Evolutionary conservation across 2,888 invertebrate species (phyloP), one percentile per base, ranked within the genome.

Genomic region (Hypolimnas misippus): DNA sequence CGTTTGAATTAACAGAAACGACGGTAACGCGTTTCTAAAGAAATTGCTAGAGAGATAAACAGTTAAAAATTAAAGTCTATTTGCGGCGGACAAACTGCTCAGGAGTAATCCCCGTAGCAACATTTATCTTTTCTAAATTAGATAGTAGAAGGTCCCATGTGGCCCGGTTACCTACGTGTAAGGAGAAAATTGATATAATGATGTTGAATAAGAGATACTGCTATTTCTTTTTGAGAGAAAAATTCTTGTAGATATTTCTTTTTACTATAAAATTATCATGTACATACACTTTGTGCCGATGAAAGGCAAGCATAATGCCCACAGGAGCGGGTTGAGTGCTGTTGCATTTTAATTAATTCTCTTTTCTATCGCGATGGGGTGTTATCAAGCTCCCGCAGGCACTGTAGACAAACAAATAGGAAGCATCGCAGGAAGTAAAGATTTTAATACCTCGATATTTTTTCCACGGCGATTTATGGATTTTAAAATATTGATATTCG

Each of bases 261-360:
- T 64, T 64, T 57, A 46, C 53, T 78, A 77, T 79, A 78, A 76
- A 80, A 83, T 75, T 79, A 79, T 77, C 71, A 75, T 79, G 73
- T 75, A 73, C 73, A 74, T 75, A 74, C 73, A 74, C 73, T 73
- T 70, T 73, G 69, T 70, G 67, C 53, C 63, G 44, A 58, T 62
- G 71, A 71, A 70, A 70, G 68, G 62, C 59, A 60, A 76, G 77
- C 81, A 82, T 84, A 85, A 84, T 86, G 83, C 82, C 81, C 77
- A 73, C 83, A 82, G 84, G 81, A 84, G 82, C 82, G 85, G 83
- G 82, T 86, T 84, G 87, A 86, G 87, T 88, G 88, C 82, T 89
- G 86, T 84, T 89, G 90, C 87, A 89, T 90, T 89, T 91, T 91
- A 92, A 91, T 92, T 90, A 91, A 91, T 91, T 90, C 86, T 83